Conservation (phyloP, 2,797 vertebrate genomes). For the Falco berigora region DNA sequence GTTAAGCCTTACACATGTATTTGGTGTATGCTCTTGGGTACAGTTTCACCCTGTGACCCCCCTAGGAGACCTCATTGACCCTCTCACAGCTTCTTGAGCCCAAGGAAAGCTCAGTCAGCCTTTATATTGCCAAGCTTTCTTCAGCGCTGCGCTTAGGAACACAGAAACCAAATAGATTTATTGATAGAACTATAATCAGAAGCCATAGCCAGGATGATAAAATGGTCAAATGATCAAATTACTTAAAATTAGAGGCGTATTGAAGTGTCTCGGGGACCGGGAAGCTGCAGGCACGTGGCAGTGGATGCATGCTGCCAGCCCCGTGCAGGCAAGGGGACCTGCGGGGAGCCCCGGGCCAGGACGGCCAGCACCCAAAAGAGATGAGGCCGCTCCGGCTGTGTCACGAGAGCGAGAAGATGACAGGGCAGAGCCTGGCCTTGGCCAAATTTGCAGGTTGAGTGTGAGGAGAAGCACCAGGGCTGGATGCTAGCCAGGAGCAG, state of each 20-base stretch:
- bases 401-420: background rate
- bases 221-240: slow-evolving; percentile 31
- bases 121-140: background rate
- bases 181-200: slow-evolving; percentile 46
- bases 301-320: background rate
- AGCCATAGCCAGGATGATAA: slow-evolving; percentile 47
- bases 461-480: background rate
- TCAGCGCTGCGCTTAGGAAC: background rate
- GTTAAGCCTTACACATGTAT: background rate
- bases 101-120: background rate
- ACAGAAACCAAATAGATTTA: slow-evolving; percentile 49
- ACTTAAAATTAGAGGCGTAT: slow-evolving; percentile 27
- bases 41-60: background rate
- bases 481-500: background rate
- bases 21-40: background rate
- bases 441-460: background rate
- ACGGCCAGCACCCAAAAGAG: background rate
- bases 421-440: background rate
- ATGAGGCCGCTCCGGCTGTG: background rate
- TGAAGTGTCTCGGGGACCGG: background rate
- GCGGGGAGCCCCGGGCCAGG: background rate
- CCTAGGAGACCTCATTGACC: background rate
- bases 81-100: background rate
- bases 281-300: background rate
- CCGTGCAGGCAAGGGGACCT: background rate